These are phyloP conservation scores for Sarotherodon lohbergeri DNA, from an alignment of 2,113 vertebrate genomes.

Conservation along the genomic window DNA sequence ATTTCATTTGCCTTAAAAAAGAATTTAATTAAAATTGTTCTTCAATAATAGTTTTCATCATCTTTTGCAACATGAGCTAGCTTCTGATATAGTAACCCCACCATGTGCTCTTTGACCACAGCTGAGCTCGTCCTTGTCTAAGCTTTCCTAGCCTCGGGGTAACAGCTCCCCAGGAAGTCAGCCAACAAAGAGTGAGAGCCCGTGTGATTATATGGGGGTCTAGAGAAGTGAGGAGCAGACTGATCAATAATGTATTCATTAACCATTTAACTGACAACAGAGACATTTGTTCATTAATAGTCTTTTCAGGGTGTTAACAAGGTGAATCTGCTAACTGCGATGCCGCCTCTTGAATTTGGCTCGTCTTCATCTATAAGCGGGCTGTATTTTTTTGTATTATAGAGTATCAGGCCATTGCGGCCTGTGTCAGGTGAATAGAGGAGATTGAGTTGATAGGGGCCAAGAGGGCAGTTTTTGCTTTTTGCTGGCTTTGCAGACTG, in stretches of 20 bases:
- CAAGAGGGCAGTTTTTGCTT: slow-evolving; percentile 53
- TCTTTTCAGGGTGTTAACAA: slow-evolving; percentile 28
- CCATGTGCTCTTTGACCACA: slow-evolving; percentile 41
- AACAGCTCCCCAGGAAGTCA: slow-evolving; percentile 28
- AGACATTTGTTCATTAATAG: slow-evolving; percentile 43
- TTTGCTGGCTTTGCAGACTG: slow-evolving; percentile 66
- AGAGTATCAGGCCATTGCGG: background rate
- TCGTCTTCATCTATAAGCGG: background rate
- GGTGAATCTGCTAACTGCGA: background rate
- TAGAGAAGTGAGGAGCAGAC: slow-evolving; percentile 25
- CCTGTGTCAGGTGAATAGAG: slow-evolving; percentile 3
- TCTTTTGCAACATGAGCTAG: slow-evolving; percentile 18
- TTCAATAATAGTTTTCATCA: slow-evolving; percentile 32
- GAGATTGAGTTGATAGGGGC: slow-evolving; percentile 16
- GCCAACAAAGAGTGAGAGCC: slow-evolving; percentile 46
- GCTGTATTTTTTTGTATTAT: slow-evolving; percentile 17
- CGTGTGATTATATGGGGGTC: slow-evolving; percentile 58
- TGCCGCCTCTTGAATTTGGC: background rate
- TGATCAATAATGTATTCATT: slow-evolving; percentile 74
- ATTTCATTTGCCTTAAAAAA: slow-evolving; percentile 57
- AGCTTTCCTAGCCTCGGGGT: slow-evolving; percentile 41
- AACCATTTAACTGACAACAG: slow-evolving; percentile 46
- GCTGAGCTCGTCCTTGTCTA: slow-evolving; percentile 34
- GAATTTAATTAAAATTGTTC: background rate
- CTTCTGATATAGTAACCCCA: slow-evolving; percentile 6